Evolutionary conservation across 2,797 vertebrate genomes (phyloP).

Genomic region (Sebastes minor): DNA sequence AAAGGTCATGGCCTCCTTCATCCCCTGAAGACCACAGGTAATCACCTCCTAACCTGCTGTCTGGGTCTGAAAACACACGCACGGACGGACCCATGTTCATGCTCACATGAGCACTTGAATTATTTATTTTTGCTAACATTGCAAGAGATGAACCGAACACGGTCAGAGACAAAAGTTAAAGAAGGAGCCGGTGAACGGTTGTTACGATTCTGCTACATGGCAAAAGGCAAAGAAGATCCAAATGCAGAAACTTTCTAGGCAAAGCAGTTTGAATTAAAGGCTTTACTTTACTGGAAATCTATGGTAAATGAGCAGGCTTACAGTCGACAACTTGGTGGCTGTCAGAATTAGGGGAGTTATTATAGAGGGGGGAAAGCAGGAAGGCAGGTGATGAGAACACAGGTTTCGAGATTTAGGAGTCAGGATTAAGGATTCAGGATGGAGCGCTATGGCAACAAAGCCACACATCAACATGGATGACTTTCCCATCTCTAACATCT

Average conservation of each 20-base stretch:
- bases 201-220: background rate
- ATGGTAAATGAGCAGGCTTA: background rate
- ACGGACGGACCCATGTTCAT: background rate
- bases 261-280: background rate
- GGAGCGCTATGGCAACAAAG: background rate
- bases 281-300: background rate
- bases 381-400: background rate
- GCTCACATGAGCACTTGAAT: background rate
- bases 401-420: background rate
- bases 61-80: constrained; percentile 1
- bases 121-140: background rate
- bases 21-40: background rate
- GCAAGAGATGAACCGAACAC: background rate
- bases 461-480: background rate
- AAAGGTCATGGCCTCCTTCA: constrained; percentile 21
- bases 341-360: constrained; percentile 9
- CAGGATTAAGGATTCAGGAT: background rate
- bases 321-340: background rate
- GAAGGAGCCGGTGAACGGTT: rapidly evolving
- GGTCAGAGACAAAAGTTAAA: background rate
- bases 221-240: background rate
- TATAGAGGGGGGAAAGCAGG: background rate
- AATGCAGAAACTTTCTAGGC: background rate
- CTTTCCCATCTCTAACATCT: background rate
- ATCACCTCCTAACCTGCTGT: constrained; percentile 26